Conservation (phyloP, 2,113 vertebrate genomes). For the Cichladusa arquata region DNA sequence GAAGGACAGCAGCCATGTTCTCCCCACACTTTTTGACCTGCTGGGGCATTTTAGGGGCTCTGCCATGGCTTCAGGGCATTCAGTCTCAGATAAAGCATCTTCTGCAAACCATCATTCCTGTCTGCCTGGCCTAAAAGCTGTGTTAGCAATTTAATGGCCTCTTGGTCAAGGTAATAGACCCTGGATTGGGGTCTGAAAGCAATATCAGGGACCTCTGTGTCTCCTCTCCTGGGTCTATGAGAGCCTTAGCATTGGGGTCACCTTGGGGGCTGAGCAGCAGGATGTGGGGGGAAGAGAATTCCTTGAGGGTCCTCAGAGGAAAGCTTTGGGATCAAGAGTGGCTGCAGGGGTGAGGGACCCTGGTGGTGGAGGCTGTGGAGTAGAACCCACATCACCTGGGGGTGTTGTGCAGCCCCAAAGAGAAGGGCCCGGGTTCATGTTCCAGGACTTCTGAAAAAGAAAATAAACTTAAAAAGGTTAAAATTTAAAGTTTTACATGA, state of each 20-base stretch:
- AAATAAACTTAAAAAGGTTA: neutral
- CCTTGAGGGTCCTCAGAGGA: neutral
- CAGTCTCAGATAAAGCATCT: neutral
- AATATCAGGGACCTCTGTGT: rapidly evolving
- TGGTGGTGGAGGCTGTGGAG: neutral
- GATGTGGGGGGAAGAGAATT: neutral
- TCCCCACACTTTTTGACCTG: neutral
- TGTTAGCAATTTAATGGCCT: neutral
- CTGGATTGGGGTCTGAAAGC: neutral
- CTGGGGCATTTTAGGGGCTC: neutral
- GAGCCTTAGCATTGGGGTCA: neutral
- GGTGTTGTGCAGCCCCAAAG: neutral
- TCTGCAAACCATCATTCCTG: neutral
- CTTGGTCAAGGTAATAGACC: neutral
- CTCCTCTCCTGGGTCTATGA: neutral
- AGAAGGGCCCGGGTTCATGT: rapidly evolving
- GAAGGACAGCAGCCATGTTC: neutral
- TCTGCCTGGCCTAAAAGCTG: neutral
- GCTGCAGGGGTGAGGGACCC: rapidly evolving
- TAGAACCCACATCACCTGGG: neutral
- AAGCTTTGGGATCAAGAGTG: neutral
- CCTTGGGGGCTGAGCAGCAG: neutral
- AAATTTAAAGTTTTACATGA: neutral
- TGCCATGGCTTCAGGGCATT: neutral
- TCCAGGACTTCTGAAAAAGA: neutral